These are phyloP conservation scores for Noctilio leporinus DNA, from an alignment of 2,113 vertebrate species.

Conservation along the genomic window DNA sequence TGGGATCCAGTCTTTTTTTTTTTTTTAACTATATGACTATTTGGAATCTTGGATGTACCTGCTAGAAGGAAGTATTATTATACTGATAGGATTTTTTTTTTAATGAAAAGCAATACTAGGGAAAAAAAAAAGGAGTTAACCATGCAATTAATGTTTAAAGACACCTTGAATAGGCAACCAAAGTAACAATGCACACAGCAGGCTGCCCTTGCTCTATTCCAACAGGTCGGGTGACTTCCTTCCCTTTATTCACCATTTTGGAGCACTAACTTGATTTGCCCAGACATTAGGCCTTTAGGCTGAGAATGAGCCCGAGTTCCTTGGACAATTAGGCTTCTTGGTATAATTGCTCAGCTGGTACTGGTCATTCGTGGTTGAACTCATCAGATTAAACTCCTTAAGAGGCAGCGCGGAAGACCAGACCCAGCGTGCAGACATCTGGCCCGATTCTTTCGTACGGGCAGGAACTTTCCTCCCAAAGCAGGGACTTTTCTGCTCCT, in stretches of 20 bases:
- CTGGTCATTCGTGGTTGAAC: background rate
- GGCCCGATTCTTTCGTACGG: background rate
- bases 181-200: fast-evolving
- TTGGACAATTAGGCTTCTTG: background rate
- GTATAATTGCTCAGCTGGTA: background rate
- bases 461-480: too few species aligned
- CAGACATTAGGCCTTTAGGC: background rate
- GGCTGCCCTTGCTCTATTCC: background rate
- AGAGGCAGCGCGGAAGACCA: background rate
- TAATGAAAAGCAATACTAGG: background rate
- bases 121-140: background rate
- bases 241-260: background rate
- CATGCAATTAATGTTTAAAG: background rate
- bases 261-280: background rate
- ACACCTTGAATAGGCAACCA: background rate
- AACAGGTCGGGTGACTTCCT: too few species aligned
- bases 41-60: background rate
- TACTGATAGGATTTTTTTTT: background rate
- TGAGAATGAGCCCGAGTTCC: background rate
- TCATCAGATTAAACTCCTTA: background rate
- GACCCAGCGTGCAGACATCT: background rate
- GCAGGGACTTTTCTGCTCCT: background rate
- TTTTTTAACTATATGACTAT: background rate
- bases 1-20: background rate
- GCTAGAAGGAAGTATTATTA: background rate